These are phyloP conservation scores for Oncorhynchus clarkii DNA, from an alignment of 2,113 vertebrate genomes.

Conservation along the genomic window DNA sequence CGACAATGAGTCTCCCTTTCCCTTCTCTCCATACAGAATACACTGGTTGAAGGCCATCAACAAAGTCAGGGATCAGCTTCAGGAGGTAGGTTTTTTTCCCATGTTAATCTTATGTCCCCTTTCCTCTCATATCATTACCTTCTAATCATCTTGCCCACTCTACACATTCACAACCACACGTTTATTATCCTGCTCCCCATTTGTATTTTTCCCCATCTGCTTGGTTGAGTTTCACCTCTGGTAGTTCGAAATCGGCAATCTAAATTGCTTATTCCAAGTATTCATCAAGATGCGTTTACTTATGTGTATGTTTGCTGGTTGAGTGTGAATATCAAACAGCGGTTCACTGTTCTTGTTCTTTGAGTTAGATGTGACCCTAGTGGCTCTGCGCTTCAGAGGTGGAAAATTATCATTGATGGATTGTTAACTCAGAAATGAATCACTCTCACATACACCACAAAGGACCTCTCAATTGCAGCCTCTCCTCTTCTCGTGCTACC, in stretches of 20 bases:
- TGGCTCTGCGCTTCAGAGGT: background rate
- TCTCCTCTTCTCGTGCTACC: background rate
- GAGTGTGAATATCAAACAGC: background rate
- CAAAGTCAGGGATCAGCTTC: constrained; percentile 89
- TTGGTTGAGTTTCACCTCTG: constrained; percentile 67
- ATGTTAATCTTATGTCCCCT: background rate
- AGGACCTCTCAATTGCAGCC: background rate
- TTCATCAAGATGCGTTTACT: background rate
- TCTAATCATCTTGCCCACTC: background rate
- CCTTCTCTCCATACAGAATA: constrained; percentile 83
- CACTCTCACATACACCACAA: background rate
- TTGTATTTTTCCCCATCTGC: background rate
- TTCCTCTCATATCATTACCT: background rate
- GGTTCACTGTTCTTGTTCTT: background rate
- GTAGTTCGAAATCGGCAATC: background rate
- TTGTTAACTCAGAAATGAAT: constrained; percentile 11
- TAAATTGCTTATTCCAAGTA: background rate
- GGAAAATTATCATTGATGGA: constrained; percentile 23
- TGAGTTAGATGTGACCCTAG: background rate
- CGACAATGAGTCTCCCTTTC: constrained; percentile 73
- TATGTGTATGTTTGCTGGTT: background rate
- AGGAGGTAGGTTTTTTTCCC: constrained; percentile 81
- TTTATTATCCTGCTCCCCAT: background rate
- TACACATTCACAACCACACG: background rate
- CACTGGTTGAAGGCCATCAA: constrained; percentile 92